phyloP scores from a whole-genome alignment of 2,113 vertebrate genomes.

The Psilopogon haemacephalus region DNA sequence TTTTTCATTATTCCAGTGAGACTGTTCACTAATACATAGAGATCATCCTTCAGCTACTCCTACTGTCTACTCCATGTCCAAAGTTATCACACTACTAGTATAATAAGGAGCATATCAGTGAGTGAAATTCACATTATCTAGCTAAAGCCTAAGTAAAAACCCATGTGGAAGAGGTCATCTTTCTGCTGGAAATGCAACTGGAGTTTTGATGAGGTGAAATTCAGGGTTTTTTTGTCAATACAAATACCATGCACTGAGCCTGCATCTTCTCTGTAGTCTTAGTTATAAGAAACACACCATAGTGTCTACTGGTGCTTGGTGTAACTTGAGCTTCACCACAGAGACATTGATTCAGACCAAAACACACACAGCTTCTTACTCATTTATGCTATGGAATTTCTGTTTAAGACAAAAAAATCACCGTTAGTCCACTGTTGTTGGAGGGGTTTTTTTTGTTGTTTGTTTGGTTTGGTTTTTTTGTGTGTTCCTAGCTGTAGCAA shows the following conservation, averaged over 20 bases:
- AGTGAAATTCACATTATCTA: background rate
- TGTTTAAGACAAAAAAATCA: background rate
- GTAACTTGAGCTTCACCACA: background rate
- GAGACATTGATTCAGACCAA: background rate
- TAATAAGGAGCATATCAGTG: background rate
- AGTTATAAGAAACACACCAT: background rate
- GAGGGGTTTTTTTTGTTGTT: too few species aligned
- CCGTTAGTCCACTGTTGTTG: background rate
- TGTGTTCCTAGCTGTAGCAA: background rate
- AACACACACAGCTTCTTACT: accelerated
- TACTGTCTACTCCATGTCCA: background rate
- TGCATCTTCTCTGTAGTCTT: background rate
- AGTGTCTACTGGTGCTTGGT: background rate
- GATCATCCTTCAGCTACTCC: background rate
- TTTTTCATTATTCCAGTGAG: background rate
- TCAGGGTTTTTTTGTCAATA: background rate
- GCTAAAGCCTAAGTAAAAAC: background rate
- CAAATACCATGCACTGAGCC: background rate
- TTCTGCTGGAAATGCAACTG: background rate
- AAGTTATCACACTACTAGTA: background rate
- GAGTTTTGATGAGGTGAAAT: background rate
- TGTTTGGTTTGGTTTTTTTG: background rate
- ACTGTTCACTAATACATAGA: background rate
- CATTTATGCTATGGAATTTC: background rate
- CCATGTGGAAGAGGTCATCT: background rate